Base-by-base conservation (phyloP, 2,797 vertebrate species). In the Aldrovandia affinis region DNA sequence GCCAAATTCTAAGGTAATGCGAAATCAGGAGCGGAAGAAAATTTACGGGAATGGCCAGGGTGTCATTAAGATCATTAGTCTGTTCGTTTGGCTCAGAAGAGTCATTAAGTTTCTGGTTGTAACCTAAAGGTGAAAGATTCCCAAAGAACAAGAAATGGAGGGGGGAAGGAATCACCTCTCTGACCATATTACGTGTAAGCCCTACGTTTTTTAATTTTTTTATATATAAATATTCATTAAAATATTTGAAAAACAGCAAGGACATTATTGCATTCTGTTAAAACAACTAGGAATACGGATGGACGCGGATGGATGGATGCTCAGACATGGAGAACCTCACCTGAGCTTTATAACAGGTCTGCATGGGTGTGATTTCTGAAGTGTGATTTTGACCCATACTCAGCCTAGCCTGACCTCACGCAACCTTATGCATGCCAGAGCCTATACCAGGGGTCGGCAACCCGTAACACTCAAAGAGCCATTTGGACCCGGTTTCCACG, bases 1-100 rank as follows among this genome's bases (percentile, higher is more conserved):
- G 77, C 70, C 70, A 75, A 75, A 44, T 42, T 75, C 20, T 75
- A 42, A 78, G 25, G 77, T 78, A 78, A 78, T 54, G 44, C 28
- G 44, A 78, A 78, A 78, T 78, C 77, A 78, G 77, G 12, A 54
- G 47, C 18, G 12, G 44, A 54, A 54, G 9, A 50, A 52, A 78
- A 78, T 8, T 9, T 52, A 28, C 15, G 14, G 44, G 9, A 50
- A 78, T 30, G 44, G 50, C 77, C 25, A 5, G 77, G 47, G 77
- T 78, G 47, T 44, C 77, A 30, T 78, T 78, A 78, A 28, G 44
- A 54, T 78, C 77, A 78, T 78, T 54, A 78, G 77, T 44, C 18
- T 44, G 39, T 12, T 20, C 20, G 39, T 75, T 42, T 75, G 39
- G 39, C 70, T n/a, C 70, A 42, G 70, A 75, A 75, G 15, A 70